Evolutionary conservation across 2,113 vertebrate species (phyloP), one percentile per base, ranked within the genome.

Genomic region (Jaculus jaculus): DNA sequence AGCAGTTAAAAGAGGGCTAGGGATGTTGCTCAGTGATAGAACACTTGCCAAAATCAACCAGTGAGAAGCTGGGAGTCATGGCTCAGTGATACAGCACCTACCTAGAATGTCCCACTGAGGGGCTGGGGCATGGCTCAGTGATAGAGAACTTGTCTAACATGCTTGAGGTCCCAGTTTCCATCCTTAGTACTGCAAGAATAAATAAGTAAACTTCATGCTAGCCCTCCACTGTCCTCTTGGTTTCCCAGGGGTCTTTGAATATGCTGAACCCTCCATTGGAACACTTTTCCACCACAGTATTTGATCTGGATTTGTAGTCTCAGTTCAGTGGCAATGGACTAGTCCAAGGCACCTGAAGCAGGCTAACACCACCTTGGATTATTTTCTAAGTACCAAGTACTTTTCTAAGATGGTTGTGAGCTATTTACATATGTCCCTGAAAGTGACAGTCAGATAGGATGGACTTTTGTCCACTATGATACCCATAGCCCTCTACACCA

Each of bases 401-500:
- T 73, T 87, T 37, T 4, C 5, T 51, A n/a, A 39, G 4, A 58
- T 6, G 37, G 34, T 47, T 84, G 4, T 58, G 61, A 84, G 34
- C 28, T 37, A 18, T 21, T 2, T 10, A 42, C n/a, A 54, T 16
- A 21, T 37, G 63, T 24, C 54, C 20, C 34, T 20, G 37, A 24
- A 39, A 18, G 28, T n/a, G 39, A 39, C 34, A 6, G 37, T 75
- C 7, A 3, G n/a, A 54, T 28, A 13, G n/a, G 34, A 17, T n/a
- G n/a, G n/a, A n/a, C n/a, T 65, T 75, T 83, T 88, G 42, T 54
- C 69, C 30, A 2, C 8, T 0, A 0, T 13, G 15, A 3, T 23
- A 30, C 20, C 18, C 39, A 32, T 23, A 73, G 65, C 24, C 26
- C 37, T n/a, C 39, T 23, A 5, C 69, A 2, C 2, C 1, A 42